Base-by-base conservation (phyloP, 2,888 invertebrate genomes). In the Rugalucina vietnamica region DNA sequence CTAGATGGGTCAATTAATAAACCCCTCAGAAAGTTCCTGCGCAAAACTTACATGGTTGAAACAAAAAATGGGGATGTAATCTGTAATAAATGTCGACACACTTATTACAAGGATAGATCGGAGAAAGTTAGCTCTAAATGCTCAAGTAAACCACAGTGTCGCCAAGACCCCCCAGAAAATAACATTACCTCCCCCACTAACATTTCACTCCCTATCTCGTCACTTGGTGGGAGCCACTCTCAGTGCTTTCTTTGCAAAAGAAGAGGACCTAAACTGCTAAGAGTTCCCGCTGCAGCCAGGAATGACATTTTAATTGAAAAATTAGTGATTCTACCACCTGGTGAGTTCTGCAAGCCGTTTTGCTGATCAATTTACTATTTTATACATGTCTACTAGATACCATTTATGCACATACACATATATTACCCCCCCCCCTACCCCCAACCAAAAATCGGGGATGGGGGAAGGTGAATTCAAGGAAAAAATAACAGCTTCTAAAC, bases 301-400 rank as follows among this genome's bases (percentile, higher is more conserved):
- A 54, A 54, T n/a, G 54, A 54, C n/a, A 54, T 54, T 54, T 54
- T 54, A 54, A 54, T 54, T 54, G 54, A 54, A 54, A 54, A 54
- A 54, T n/a, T 8, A n/a, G 54, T 54, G 21, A 54, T 54, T 54
- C 54, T 54, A 14, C 54, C 54, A n/a, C 54, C 54, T 8, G 54
- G 54, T n/a, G 21, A 18, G 3, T n/a, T 18, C 14, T 54, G 54
- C 54, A n/a, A n/a, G 4, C 54, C 54, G 4, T 18, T 8, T 54
- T n/a, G n/a, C n/a, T 21, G 14, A n/a, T 18, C 14, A 21, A n/a
- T n/a, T n/a, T 4, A 54, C 21, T 8, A n/a, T 54, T n/a, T 54
- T n/a, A 54, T n/a, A 4, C 3, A 18, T 21, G 54, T n/a, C n/a
- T 18, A 18, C 14, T 54, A 54, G 4, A 4, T 4, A 18, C 54